These are phyloP conservation scores for Coelopa pilipes DNA, from an alignment of 2,888 invertebrate species.

Conservation along the genomic window DNA sequence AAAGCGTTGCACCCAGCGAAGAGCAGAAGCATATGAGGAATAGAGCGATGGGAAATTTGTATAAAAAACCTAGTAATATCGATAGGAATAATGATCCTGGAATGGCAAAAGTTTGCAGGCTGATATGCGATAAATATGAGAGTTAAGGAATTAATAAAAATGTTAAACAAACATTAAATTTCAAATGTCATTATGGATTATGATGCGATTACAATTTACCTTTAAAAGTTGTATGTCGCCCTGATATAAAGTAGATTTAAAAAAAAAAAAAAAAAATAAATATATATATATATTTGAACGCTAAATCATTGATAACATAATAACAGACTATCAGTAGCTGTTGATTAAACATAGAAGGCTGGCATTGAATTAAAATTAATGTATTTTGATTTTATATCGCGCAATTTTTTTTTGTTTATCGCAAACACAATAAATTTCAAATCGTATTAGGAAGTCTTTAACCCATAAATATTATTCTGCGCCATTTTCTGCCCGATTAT, in stretches of 20 bases:
- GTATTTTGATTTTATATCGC: no score
- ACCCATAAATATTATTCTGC: background rate
- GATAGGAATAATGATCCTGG: conserved; percentile 98
- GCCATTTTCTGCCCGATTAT: background rate
- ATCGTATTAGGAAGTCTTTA: no score
- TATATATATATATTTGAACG: background rate
- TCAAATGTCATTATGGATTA: no score
- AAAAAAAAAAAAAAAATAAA: background rate
- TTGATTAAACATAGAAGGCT: no score
- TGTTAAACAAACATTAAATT: no score
- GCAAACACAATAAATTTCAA: no score
- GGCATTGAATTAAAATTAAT: no score
- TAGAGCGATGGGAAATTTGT: conserved; percentile 91
- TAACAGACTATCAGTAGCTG: no score
- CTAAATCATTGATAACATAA: no score
- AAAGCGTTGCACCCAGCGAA: conserved; percentile 93
- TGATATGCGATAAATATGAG: conserved; percentile 59
- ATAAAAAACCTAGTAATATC: conserved; percentile 95
- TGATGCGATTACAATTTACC: no score
- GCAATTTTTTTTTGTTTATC: no score
- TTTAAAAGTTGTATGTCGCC: no score
- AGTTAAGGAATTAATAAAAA: conserved; percentile 59
- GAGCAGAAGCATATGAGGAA: conserved; percentile 92
- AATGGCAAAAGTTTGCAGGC: conserved; percentile 99
- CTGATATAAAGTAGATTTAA: background rate